Evolutionary conservation across 2,888 invertebrate genomes (phyloP).

Genomic region (Tridacna gigas): DNA sequence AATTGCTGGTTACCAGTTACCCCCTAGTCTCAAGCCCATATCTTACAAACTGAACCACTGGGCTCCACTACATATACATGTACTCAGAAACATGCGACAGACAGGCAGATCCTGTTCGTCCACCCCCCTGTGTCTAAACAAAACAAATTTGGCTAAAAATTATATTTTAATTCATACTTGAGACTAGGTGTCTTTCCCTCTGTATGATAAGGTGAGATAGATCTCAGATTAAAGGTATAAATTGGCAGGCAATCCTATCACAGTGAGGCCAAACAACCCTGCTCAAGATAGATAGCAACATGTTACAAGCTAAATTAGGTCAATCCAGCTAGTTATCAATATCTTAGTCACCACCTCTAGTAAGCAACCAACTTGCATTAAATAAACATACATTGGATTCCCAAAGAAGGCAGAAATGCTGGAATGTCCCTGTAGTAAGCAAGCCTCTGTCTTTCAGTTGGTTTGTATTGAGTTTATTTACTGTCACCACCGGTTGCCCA

Average conservation of each 20-base stretch:
- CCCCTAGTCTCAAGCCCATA: too few species aligned
- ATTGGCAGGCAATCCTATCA: not conserved
- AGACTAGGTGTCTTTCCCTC: slow-evolving; percentile 4
- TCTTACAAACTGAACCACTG: too few species aligned
- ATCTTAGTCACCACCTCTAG: not conserved
- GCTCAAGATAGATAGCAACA: not conserved
- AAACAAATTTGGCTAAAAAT: not conserved
- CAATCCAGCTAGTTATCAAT: not conserved
- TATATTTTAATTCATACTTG: not conserved
- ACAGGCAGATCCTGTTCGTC: too few species aligned
- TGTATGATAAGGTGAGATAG: not conserved
- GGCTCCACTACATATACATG: too few species aligned
- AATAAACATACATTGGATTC: too few species aligned
- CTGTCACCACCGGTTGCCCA: too few species aligned
- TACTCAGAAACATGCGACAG: too few species aligned
- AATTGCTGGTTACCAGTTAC: not conserved
- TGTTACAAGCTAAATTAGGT: not conserved
- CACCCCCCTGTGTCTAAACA: not conserved
- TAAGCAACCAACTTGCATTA: too few species aligned
- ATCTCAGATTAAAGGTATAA: slow-evolving; percentile 6
- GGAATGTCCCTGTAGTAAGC: too few species aligned
- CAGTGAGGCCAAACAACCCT: not conserved
- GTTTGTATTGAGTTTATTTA: too few species aligned
- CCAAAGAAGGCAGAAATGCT: too few species aligned
- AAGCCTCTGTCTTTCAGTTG: too few species aligned